Percentiles rank a stretch among this genome's conserved stretches.
Evolutionary conservation across 2,113 vertebrate genomes (phyloP).

Genomic region (Amphiprion percula): DNA sequence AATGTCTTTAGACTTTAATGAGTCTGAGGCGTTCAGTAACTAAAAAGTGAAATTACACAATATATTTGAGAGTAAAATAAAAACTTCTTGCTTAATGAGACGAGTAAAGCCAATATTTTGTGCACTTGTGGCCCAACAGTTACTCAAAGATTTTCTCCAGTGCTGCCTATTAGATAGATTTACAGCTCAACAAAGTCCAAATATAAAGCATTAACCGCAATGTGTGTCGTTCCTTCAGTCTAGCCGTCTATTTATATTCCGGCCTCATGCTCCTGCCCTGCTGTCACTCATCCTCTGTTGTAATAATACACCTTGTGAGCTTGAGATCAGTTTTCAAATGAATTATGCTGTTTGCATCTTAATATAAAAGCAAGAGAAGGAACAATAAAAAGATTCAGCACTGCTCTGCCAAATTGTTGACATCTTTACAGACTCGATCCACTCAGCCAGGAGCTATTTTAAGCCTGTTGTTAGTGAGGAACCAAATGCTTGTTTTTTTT

Average conservation of each 20-base stretch:
- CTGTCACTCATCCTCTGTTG: neutral
- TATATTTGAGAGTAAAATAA: neutral
- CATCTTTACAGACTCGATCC: slow-evolving; percentile 61
- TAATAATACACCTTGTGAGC: neutral
- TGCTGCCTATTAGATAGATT: neutral
- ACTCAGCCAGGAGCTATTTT: slow-evolving; percentile 69
- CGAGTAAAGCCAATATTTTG: neutral
- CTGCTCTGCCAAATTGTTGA: slow-evolving; percentile 55
- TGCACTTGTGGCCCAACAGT: neutral
- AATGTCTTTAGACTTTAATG: neutral
- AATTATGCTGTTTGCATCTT: slow-evolving; percentile 26
- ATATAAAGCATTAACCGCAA: neutral
- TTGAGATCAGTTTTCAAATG: neutral
- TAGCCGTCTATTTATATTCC: neutral
- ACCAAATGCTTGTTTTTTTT: slow-evolving; percentile 61
- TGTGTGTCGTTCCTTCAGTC: neutral
- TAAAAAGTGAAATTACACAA: neutral
- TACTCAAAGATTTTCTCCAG: no score
- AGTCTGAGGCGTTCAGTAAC: neutral
- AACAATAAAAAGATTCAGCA: neutral
- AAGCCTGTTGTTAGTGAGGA: slow-evolving; percentile 52
- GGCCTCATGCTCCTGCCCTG: neutral
- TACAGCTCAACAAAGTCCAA: neutral
- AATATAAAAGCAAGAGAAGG: slow-evolving; percentile 25
- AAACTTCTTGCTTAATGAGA: neutral